Conservation (phyloP, 1,140 invertebrate species). For the Charaxes varanes region DNA sequence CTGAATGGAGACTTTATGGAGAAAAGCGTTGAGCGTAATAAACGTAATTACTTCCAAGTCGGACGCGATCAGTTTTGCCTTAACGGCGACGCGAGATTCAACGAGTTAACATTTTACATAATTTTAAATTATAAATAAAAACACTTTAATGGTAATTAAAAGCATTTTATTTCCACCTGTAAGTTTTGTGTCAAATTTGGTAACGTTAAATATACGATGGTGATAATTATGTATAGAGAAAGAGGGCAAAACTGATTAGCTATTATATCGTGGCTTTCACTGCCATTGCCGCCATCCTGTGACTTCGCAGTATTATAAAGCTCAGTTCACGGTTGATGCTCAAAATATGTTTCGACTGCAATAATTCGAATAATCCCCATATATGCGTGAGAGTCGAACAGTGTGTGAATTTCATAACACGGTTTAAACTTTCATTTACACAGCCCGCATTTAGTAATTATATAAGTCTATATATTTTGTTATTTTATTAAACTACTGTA, state of each 20-base stretch:
- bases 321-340: conserved; percentile 13
- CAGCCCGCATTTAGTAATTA: background rate
- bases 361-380: conserved; percentile 10
- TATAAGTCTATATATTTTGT: conserved; percentile 5
- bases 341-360: conserved; percentile 9
- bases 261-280: conserved; percentile 1
- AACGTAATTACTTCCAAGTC: too few species aligned
- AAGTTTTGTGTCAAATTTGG: conserved; percentile 4
- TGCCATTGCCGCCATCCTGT: conserved; percentile 12
- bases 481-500: conserved; percentile 11
- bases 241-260: conserved; percentile 16
- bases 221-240: background rate
- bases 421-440: too few species aligned
- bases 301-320: conserved; percentile 14
- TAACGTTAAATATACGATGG: background rate
- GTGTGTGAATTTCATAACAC: conserved; percentile 2
- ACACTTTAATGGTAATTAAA: too few species aligned
- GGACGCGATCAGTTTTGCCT: conserved; percentile 6
- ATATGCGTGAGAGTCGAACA: conserved; percentile 2
- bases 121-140: too few species aligned
- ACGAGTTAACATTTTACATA: background rate
- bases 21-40: too few species aligned
- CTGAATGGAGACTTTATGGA: too few species aligned
- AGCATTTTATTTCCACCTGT: background rate
- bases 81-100: background rate